Base-by-base conservation (phyloP, 2,113 vertebrate genomes). In the Tiliqua scincoides region DNA sequence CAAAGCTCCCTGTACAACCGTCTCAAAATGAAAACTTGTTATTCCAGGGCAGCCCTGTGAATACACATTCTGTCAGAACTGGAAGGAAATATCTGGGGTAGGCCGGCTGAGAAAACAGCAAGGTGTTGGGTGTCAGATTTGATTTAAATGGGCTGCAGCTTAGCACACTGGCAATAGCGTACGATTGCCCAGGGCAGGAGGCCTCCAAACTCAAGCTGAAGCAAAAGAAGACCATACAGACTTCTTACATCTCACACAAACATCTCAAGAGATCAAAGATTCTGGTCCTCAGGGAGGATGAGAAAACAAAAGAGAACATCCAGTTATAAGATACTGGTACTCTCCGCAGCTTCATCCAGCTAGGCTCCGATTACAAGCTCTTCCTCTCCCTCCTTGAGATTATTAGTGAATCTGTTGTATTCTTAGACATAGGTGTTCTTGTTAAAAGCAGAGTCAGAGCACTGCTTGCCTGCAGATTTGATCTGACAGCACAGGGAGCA, bases 1-100 rank as follows among this genome's bases (percentile, higher is more conserved):
- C 96, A 96, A 83, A 83, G 35, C 90, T 94, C 95, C 89, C 87
- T 59, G 80, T 88, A 91, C 93, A 93, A 93, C 92, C 25, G 0
- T 90, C 91, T 93, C 89, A 89, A 88, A 95, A 95, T 95, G 95
- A 93, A 96, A 96, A 95, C 91, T 93, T 95, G 95, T 95, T 95
- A 95, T 94, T 94, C 93, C 87, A 88, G 80, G 90, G 85, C 89
- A 93, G 90, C 85, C 88, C 89, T 87, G 86, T 94, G 92, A 95
- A 94, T 90, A 35, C 91, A 87, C 8, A 91, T 95, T 95, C 95
- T 96, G 95, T 96, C 90, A 94, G 86, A 89, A 78, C 90, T 94
- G 84, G 82, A 94, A 93, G 91, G 88, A 96, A 96, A 95, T 94
- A 89, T 95, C 84, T 94, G 86, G 91, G 87, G 86, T 83, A 93